Evolutionary conservation across 1,140 invertebrate species (phyloP).

Genomic region (Notospermus geniculatus): DNA sequence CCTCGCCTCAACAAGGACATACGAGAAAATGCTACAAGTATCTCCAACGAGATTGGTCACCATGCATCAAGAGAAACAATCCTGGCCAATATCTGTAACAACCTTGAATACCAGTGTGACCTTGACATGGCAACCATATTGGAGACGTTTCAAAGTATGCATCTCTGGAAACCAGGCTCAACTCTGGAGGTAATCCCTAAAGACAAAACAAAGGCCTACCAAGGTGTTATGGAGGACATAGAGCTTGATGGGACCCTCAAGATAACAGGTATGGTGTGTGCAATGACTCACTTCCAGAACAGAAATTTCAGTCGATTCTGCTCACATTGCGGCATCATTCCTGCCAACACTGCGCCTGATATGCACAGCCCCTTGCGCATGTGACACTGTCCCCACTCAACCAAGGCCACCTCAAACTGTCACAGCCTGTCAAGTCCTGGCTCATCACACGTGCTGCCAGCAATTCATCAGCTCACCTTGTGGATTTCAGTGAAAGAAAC

Average conservation of each 20-base stretch:
- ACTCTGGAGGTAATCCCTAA: slow-evolving; percentile 1
- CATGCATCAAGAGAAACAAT: slow-evolving; percentile 23
- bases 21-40: slow-evolving; percentile 27
- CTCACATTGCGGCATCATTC: no score
- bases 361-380: no score
- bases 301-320: no score
- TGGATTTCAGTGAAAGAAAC: no score
- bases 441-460: no score
- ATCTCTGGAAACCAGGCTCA: slow-evolving; percentile 5
- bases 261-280: no score
- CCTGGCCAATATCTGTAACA: slow-evolving; percentile 25
- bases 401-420: no score
- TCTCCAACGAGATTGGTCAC: slow-evolving; percentile 27
- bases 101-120: slow-evolving; percentile 21
- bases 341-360: no score
- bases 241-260: not conserved
- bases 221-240: not conserved
- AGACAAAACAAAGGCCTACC: slow-evolving; percentile 2
- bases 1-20: slow-evolving; percentile 24
- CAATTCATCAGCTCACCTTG: no score
- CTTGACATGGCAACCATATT: slow-evolving; percentile 11
- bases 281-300: no score
- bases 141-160: slow-evolving; percentile 7
- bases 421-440: no score
- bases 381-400: no score